Conservation (phyloP, 1,140 invertebrate species). For the Trichomalopsis sarcophagae region DNA sequence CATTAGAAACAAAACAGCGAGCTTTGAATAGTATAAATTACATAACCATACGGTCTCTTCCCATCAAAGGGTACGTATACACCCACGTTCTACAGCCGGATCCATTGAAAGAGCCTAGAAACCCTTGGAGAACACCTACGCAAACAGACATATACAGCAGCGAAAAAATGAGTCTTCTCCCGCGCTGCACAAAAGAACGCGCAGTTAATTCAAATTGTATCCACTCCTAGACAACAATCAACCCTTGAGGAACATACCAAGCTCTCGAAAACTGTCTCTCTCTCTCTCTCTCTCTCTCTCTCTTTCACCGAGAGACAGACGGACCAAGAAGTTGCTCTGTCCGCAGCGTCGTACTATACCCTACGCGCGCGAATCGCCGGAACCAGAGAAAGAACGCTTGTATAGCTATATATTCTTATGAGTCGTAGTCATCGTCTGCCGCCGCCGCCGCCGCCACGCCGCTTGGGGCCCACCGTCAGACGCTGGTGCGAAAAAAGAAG, state of each 20-base stretch:
- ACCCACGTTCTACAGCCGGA: background rate
- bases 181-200: background rate
- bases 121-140: background rate
- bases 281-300: background rate
- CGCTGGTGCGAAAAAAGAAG: constrained; percentile 51
- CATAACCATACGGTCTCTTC: background rate
- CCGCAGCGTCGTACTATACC: too few species aligned
- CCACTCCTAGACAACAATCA: background rate
- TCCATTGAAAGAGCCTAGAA: background rate
- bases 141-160: background rate
- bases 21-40: background rate
- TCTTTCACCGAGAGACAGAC: background rate
- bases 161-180: background rate
- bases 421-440: too few species aligned
- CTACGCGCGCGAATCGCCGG: background rate
- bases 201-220: background rate
- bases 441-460: too few species aligned
- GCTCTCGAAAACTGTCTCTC: background rate
- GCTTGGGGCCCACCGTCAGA: background rate
- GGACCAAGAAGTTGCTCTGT: background rate
- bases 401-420: background rate
- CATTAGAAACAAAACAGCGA: background rate
- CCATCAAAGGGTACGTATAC: background rate
- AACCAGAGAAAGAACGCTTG: background rate
- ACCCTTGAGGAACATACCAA: background rate